These are phyloP conservation scores for Ligdia adustata DNA, from an alignment of 2,888 invertebrate species.

Conservation along the genomic window DNA sequence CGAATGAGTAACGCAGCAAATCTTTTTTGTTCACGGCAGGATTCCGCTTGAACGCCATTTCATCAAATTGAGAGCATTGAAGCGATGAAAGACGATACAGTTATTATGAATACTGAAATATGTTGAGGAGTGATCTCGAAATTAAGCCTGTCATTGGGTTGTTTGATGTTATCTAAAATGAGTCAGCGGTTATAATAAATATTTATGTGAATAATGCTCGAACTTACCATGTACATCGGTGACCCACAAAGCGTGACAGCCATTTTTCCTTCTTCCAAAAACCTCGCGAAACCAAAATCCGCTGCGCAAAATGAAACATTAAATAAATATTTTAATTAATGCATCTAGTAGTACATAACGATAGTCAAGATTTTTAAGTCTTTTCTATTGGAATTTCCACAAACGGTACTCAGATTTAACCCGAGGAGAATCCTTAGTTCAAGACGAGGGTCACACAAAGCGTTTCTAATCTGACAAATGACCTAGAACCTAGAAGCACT, in stretches of 20 bases:
- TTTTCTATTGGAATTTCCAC: no score
- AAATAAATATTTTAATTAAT: no score
- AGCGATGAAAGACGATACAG: neutral
- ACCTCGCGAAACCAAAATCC: slow-evolving; percentile 99
- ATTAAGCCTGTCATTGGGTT: no score
- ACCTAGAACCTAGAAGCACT: slow-evolving; percentile 4
- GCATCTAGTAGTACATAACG: no score
- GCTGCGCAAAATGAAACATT: slow-evolving; percentile 80
- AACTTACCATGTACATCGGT: slow-evolving; percentile 99
- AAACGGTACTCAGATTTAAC: no score
- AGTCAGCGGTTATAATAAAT: neutral
- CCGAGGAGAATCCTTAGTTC: slow-evolving; percentile 8
- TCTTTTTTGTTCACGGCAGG: neutral
- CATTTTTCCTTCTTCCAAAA: slow-evolving; percentile 99
- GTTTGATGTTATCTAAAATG: no score
- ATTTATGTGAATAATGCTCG: neutral
- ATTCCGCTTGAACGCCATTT: slow-evolving; percentile 10
- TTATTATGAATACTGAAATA: neutral
- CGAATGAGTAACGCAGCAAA: slow-evolving; percentile 14
- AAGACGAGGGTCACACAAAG: slow-evolving; percentile 9
- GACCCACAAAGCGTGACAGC: slow-evolving; percentile 99
- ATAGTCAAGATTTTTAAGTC: no score
- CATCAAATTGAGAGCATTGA: slow-evolving; percentile 13
- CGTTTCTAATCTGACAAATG: slow-evolving; percentile 8
- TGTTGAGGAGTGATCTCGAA: no score